phyloP scores from a whole-genome alignment of 2,797 vertebrate genomes.

The Sebastes goodei region DNA sequence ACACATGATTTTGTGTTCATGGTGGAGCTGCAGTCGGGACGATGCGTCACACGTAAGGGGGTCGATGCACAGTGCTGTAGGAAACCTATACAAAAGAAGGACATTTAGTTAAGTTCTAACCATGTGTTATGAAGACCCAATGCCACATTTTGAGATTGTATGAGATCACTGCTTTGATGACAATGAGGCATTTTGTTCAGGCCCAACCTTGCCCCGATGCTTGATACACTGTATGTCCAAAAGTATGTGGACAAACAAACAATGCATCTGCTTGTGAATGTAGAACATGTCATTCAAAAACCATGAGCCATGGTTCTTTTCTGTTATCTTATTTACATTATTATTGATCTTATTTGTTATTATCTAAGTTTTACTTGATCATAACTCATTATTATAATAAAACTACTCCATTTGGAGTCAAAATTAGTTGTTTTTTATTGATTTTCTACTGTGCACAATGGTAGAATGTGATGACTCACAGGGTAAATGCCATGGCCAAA shows the following conservation, averaged over 20 bases:
- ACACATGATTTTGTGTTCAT: conserved; percentile 55
- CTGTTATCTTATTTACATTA: too few relatives aligned
- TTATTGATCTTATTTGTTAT: too few relatives aligned
- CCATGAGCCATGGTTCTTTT: too few relatives aligned
- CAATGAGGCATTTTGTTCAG: background rate
- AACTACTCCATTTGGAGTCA: too few relatives aligned
- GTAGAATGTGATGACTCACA: accelerated
- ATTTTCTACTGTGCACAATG: too few relatives aligned
- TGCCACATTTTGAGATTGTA: background rate
- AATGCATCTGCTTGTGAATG: background rate
- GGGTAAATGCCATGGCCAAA: too few relatives aligned
- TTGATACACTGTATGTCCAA: background rate
- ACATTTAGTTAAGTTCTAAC: background rate
- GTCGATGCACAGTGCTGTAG: background rate
- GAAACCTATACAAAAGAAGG: background rate
- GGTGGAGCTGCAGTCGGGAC: conserved; percentile 6
- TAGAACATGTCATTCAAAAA: too few relatives aligned
- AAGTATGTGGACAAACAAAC: background rate
- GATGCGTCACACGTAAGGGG: background rate
- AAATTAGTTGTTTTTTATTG: too few relatives aligned
- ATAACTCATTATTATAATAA: too few relatives aligned
- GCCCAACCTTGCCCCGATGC: background rate
- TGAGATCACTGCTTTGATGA: background rate
- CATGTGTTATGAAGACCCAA: background rate
- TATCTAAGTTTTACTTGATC: too few relatives aligned